phyloP scores from a whole-genome alignment of 2,113 vertebrate genomes.

The Cephalopholis sonnerati region DNA sequence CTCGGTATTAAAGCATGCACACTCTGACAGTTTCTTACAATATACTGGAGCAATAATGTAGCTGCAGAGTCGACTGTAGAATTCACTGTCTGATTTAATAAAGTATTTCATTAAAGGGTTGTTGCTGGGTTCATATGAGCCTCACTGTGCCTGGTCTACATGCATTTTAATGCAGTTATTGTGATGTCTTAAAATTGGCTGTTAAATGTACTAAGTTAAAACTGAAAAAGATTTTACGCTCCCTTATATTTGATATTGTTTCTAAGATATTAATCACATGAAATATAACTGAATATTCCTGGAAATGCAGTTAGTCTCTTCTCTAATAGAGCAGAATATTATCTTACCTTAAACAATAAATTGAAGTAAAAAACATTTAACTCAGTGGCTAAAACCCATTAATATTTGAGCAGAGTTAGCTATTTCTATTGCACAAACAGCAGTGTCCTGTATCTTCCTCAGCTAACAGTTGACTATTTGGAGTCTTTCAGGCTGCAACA shows the following conservation, averaged over 20 bases:
- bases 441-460: not conserved
- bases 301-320: slow-evolving; percentile 6
- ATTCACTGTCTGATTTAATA: slow-evolving; percentile 44
- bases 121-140: slow-evolving; percentile 30
- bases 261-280: slow-evolving; percentile 14
- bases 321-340: not conserved
- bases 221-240: not conserved
- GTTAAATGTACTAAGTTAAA: slow-evolving; percentile 20
- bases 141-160: slow-evolving; percentile 28
- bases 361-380: slow-evolving; percentile 7
- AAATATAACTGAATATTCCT: slow-evolving; percentile 12
- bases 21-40: slow-evolving; percentile 21
- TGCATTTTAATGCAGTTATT: slow-evolving; percentile 27
- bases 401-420: not conserved
- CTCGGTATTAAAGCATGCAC: slow-evolving; percentile 28
- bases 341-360: not conserved
- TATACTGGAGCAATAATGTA: slow-evolving; percentile 52
- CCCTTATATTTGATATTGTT: slow-evolving; percentile 15
- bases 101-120: slow-evolving; percentile 27
- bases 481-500: slow-evolving; percentile 11
- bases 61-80: slow-evolving; percentile 18
- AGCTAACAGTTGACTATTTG: slow-evolving; percentile 19
- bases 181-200: slow-evolving; percentile 15
- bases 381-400: slow-evolving; percentile 5
- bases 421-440: slow-evolving; percentile 13